Percentiles rank a stretch among this genome's conserved stretches.
Evolutionary conservation across 2,888 invertebrate species (phyloP).

Genomic region (Volucella inanis): DNA sequence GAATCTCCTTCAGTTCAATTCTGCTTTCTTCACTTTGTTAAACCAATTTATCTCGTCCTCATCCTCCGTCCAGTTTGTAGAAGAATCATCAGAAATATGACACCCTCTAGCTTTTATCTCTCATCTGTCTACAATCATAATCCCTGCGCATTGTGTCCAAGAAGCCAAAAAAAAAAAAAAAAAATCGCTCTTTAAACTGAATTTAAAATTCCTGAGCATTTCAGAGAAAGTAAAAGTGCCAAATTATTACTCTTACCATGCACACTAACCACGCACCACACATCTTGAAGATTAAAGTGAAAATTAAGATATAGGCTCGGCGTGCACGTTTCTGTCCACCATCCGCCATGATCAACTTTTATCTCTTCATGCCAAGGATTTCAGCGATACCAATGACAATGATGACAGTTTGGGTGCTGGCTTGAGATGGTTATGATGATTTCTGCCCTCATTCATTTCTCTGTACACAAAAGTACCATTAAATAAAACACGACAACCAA

Average conservation of each 20-base stretch:
- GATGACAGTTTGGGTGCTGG: slow-evolving; percentile 52
- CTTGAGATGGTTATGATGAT: slow-evolving; percentile 59
- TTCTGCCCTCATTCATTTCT: slow-evolving; percentile 72
- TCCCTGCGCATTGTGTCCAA: slow-evolving; percentile 34
- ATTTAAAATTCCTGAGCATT: slow-evolving; percentile 59
- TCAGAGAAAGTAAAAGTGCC: slow-evolving; percentile 67
- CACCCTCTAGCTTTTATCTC: slow-evolving; percentile 5
- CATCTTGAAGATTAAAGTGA: slow-evolving; percentile 37
- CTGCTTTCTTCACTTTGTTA: slow-evolving; percentile 1
- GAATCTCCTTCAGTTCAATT: slow-evolving; percentile 37
- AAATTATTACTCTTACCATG: slow-evolving; percentile 58
- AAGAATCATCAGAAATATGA: slow-evolving; percentile 30
- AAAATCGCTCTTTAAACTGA: slow-evolving; percentile 34
- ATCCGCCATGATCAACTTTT: slow-evolving; percentile 2
- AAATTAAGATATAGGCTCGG: slow-evolving; percentile 61
- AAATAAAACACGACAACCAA: slow-evolving; percentile 39
- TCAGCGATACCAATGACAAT: slow-evolving; percentile 24
- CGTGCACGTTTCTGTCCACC: slow-evolving; percentile 24
- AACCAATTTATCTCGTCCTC: slow-evolving; percentile 10
- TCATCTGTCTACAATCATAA: slow-evolving; percentile 47
- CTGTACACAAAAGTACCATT: slow-evolving; percentile 36
- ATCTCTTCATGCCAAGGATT: slow-evolving; percentile 39
- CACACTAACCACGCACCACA: slow-evolving; percentile 11
- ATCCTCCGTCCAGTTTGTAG: not conserved
- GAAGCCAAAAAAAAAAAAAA: slow-evolving; percentile 27